phyloP scores from a whole-genome alignment of 2,113 vertebrate species.

The Seriola aureovittata region DNA sequence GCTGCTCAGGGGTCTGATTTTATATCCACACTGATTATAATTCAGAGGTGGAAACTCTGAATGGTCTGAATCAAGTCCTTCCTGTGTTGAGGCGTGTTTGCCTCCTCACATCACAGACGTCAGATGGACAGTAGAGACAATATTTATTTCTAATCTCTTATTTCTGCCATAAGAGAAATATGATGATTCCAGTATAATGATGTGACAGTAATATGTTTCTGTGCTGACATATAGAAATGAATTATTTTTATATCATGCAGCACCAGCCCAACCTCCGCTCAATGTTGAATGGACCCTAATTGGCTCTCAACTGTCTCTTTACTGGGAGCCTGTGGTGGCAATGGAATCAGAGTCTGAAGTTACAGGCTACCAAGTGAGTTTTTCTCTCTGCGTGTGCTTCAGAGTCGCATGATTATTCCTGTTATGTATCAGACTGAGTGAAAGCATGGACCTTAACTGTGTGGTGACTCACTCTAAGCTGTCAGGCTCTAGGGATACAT shows the following conservation, averaged over 20 bases:
- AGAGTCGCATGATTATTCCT: slow-evolving; percentile 6
- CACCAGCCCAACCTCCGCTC: slow-evolving; percentile 91
- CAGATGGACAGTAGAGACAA: not conserved
- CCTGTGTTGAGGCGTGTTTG: slow-evolving; percentile 17
- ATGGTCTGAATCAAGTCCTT: slow-evolving; percentile 6
- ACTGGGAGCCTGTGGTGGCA: slow-evolving; percentile 94
- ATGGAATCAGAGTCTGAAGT: slow-evolving; percentile 95
- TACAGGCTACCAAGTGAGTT: slow-evolving; percentile 93
- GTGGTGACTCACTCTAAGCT: slow-evolving; percentile 11
- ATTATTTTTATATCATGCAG: slow-evolving; percentile 77
- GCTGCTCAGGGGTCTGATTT: slow-evolving; percentile 44
- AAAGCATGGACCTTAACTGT: not conserved
- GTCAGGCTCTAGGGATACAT: slow-evolving; percentile 19
- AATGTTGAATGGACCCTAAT: slow-evolving; percentile 94
- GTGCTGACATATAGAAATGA: slow-evolving; percentile 22
- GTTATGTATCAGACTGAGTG: not conserved
- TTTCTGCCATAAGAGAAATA: slow-evolving; percentile 4
- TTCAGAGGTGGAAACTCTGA: slow-evolving; percentile 1
- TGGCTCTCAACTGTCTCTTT: slow-evolving; percentile 90
- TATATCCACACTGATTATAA: slow-evolving; percentile 4
- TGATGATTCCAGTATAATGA: not conserved
- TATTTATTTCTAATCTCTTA: not conserved
- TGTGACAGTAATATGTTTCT: slow-evolving; percentile 32
- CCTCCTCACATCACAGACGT: slow-evolving; percentile 3
- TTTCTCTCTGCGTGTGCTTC: not conserved